phyloP scores from a whole-genome alignment of 1,140 invertebrate genomes.

The Dreissena rostriformis region DNA sequence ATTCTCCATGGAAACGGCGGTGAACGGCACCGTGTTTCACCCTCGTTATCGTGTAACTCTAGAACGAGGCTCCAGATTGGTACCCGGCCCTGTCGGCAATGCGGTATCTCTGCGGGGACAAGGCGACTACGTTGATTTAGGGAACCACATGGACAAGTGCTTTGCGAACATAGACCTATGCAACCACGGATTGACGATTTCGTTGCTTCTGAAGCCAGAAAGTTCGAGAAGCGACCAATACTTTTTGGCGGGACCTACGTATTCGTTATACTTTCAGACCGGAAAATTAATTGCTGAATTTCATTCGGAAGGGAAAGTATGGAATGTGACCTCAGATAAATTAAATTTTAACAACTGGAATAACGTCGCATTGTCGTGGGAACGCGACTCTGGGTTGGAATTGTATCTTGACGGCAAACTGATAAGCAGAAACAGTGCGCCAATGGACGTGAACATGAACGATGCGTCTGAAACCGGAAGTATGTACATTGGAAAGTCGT shows the following conservation, averaged over 20 bases:
- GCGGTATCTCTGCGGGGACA: slow-evolving; percentile 70
- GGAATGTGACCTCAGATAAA: slow-evolving; percentile 69
- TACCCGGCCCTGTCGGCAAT: slow-evolving; percentile 70
- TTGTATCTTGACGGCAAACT: slow-evolving; percentile 72
- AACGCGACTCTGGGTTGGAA: slow-evolving; percentile 70
- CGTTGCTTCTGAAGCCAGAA: slow-evolving; percentile 73
- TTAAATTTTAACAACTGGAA: slow-evolving; percentile 74
- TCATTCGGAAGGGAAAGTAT: slow-evolving; percentile 61
- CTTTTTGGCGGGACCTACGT: slow-evolving; percentile 74
- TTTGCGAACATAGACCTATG: slow-evolving; percentile 77
- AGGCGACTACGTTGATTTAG: slow-evolving; percentile 76
- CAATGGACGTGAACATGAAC: slow-evolving; percentile 25
- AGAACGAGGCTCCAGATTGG: slow-evolving; percentile 72
- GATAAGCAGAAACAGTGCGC: slow-evolving; percentile 45
- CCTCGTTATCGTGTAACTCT: slow-evolving; percentile 71
- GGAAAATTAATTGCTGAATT: slow-evolving; percentile 72
- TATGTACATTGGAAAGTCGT: slow-evolving; percentile 68
- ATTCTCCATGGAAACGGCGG: slow-evolving; percentile 76
- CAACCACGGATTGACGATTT: slow-evolving; percentile 76
- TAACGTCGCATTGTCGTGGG: slow-evolving; percentile 77
- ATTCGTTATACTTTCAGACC: slow-evolving; percentile 75
- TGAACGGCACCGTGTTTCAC: slow-evolving; percentile 63
- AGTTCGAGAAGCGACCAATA: slow-evolving; percentile 67
- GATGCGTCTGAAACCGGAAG: slow-evolving; percentile 62
- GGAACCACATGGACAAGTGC: slow-evolving; percentile 71